These are phyloP conservation scores for Chymomyza caudatula DNA, from an alignment of 2,888 invertebrate species.

Conservation along the genomic window DNA sequence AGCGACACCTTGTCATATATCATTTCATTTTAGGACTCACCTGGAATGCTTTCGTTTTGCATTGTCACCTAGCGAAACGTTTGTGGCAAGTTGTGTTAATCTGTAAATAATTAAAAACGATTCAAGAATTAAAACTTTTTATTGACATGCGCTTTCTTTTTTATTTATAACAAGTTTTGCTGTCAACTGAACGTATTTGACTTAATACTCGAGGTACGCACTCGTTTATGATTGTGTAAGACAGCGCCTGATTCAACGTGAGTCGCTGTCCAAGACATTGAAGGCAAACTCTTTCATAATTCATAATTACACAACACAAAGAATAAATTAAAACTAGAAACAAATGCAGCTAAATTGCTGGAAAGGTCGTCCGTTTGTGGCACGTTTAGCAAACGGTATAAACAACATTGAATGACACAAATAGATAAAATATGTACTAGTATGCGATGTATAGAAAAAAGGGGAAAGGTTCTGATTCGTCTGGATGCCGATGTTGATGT, in stretches of 20 bases:
- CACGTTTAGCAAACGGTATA: neutral
- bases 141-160: neutral
- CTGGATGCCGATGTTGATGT: no score
- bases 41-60: slow-evolving; percentile 56
- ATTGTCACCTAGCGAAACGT: slow-evolving; percentile 47
- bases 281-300: slow-evolving; percentile 28
- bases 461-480: no score
- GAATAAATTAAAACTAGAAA: neutral
- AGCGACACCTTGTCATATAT: no score
- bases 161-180: neutral
- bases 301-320: slow-evolving; percentile 43
- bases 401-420: no score
- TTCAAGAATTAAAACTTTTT: neutral
- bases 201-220: neutral
- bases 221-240: neutral
- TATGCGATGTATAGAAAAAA: no score
- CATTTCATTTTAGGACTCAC: no score
- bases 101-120: slow-evolving; percentile 11
- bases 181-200: neutral
- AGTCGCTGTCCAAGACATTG: neutral
- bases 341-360: neutral
- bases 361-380: neutral
- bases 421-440: no score
- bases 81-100: slow-evolving; percentile 52
- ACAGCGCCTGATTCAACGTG: neutral